A percentile compares a stretch with the other conserved stretches of the same genome.
These are phyloP conservation scores for Menura novaehollandiae DNA, from an alignment of 2,113 vertebrate genomes.

Conservation along the genomic window DNA sequence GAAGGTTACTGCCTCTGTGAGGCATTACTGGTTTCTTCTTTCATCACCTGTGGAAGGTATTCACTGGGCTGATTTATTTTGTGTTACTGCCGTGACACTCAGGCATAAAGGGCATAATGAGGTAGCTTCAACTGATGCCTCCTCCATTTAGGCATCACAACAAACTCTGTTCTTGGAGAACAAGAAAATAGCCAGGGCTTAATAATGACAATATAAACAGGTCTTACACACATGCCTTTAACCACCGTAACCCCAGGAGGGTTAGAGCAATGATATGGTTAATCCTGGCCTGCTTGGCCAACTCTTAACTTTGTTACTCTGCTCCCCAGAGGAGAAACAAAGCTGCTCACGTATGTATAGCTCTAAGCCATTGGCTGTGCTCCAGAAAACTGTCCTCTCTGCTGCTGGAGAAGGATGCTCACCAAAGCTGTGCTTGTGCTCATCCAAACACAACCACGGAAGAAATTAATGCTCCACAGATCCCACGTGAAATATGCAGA, in stretches of 20 bases:
- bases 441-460: neutral
- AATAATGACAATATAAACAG: neutral
- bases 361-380: constrained; percentile 15
- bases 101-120: neutral
- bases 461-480: neutral
- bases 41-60: neutral
- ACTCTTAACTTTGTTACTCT: constrained; percentile 24
- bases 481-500: neutral
- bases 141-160: too few species aligned
- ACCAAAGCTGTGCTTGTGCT: neutral
- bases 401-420: neutral
- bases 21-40: neutral
- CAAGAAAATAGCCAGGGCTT: neutral
- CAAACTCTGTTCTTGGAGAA: neutral
- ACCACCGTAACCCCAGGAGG: neutral
- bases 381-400: neutral
- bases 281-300: constrained; percentile 8
- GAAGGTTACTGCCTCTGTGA: neutral
- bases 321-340: constrained; percentile 30
- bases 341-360: neutral
- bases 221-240: neutral
- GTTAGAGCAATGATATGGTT: neutral
- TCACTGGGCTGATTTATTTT: neutral
- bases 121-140: neutral
- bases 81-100: neutral